A percentile compares a stretch with the other conserved stretches of the same genome.
phyloP scores from a whole-genome alignment of 1,140 invertebrate genomes.

The Anastatus disparis region DNA sequence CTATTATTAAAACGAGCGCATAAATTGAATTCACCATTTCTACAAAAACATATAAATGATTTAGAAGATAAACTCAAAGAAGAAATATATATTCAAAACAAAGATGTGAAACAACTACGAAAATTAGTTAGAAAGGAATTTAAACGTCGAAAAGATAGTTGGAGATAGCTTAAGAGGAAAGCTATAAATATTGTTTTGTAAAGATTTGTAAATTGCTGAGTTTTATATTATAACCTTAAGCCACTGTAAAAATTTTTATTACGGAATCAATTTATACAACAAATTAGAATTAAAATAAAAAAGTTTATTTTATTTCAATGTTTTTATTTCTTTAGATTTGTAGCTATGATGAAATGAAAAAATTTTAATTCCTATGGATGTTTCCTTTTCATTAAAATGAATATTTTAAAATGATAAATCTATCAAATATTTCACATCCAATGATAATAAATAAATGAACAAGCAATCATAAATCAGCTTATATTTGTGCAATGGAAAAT shows the following conservation, averaged over 20 bases:
- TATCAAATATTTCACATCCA: no score
- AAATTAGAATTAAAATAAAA: neutral
- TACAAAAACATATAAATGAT: slow-evolving; percentile 17
- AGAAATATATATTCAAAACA: neutral
- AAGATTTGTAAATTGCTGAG: slow-evolving; percentile 13
- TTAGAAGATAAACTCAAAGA: slow-evolving; percentile 37
- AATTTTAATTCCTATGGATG: no score
- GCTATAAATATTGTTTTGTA: slow-evolving; percentile 12
- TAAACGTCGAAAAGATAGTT: neutral
- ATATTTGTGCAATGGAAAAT: no score
- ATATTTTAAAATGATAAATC: no score
- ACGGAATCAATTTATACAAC: slow-evolving; percentile 12
- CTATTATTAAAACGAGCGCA: neutral
- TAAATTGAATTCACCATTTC: slow-evolving; percentile 9
- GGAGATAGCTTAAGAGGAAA: neutral
- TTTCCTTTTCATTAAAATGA: no score
- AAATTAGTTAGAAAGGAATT: slow-evolving; percentile 9
- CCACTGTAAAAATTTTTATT: slow-evolving; percentile 25
- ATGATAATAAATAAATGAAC: no score
- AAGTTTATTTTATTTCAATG: slow-evolving; percentile 9
- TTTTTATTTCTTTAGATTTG: no score
- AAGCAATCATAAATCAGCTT: no score
- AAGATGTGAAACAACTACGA: neutral
- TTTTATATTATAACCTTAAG: slow-evolving; percentile 26
- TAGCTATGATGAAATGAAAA: no score